These are phyloP conservation scores for Caradrina clavipalpis DNA, from an alignment of 2,888 invertebrate species.

Conservation along the genomic window DNA sequence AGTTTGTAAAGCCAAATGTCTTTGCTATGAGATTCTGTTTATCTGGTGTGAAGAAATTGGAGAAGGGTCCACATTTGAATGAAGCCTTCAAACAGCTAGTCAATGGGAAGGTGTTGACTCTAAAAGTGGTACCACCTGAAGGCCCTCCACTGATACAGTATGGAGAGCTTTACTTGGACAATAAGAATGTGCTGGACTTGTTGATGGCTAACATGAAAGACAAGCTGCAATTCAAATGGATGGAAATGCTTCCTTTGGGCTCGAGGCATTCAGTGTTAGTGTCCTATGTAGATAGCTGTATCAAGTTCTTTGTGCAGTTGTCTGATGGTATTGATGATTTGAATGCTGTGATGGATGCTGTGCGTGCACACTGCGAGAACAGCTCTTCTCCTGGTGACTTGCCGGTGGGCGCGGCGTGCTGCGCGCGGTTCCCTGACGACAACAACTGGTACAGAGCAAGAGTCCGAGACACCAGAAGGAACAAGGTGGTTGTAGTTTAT, in stretches of 20 bases:
- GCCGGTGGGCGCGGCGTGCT: constrained; percentile 92
- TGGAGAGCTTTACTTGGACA: constrained; percentile 93
- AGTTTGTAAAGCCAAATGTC: constrained; percentile 93
- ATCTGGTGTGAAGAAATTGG: constrained; percentile 93
- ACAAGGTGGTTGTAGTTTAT: constrained; percentile 94
- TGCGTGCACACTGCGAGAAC: constrained; percentile 91
- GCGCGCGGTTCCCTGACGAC: constrained; percentile 95
- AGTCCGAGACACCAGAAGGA: constrained; percentile 92
- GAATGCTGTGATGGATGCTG: constrained; percentile 92
- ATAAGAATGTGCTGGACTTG: constrained; percentile 91
- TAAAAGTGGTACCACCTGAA: constrained; percentile 93
- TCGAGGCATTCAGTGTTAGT: constrained; percentile 90
- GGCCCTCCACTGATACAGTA: constrained; percentile 94
- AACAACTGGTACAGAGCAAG: constrained; percentile 97
- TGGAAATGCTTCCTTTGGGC: constrained; percentile 80
- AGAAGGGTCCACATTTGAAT: constrained; percentile 91
- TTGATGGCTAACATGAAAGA: constrained; percentile 85
- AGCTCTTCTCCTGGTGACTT: constrained; percentile 87
- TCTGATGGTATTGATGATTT: constrained; percentile 91
- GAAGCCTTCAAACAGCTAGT: constrained; percentile 94
- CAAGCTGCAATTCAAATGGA: constrained; percentile 82
- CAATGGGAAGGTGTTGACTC: constrained; percentile 91
- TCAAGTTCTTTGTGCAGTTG: constrained; percentile 94
- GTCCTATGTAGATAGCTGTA: constrained; percentile 93
- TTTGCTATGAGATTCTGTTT: constrained; percentile 94